phyloP scores from a whole-genome alignment of 2,113 vertebrate species.

The Clarias batrachus region DNA sequence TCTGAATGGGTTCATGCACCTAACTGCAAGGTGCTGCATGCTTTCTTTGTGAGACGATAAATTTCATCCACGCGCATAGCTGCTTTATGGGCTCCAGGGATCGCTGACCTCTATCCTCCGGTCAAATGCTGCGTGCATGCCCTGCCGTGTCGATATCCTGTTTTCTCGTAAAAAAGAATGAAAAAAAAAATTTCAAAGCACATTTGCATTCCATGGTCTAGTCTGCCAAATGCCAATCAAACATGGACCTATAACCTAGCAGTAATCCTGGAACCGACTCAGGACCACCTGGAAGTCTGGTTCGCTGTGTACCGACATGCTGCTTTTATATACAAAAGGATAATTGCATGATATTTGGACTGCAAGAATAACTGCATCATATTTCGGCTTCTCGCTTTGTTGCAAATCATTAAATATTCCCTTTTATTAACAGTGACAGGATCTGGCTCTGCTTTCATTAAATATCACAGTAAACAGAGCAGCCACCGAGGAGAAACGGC shows the following conservation, averaged over 20 bases:
- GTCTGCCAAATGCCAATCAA: slow-evolving; percentile 58
- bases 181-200: slow-evolving; percentile 17
- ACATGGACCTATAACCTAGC: slow-evolving; percentile 30
- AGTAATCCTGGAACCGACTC: slow-evolving; percentile 30
- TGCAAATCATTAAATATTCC: slow-evolving; percentile 31
- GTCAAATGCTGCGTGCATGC: slow-evolving; percentile 35
- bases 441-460: slow-evolving; percentile 45
- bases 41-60: slow-evolving; percentile 21
- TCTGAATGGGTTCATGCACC: background rate
- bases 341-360: slow-evolving; percentile 22
- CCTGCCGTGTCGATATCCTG: slow-evolving; percentile 34
- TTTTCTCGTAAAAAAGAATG: slow-evolving; percentile 34
- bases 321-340: slow-evolving; percentile 24
- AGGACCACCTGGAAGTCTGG: slow-evolving; percentile 46
- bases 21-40: slow-evolving; percentile 19
- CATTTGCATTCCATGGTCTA: slow-evolving; percentile 44
- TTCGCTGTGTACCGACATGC: background rate
- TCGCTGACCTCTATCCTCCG: slow-evolving; percentile 22
- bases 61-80: slow-evolving; percentile 1
- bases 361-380: slow-evolving; percentile 36
- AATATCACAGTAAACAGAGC: slow-evolving; percentile 20
- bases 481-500: background rate
- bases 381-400: slow-evolving; percentile 29
- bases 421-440: slow-evolving; percentile 46
- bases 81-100: slow-evolving; percentile 28